Conservation (phyloP, 2,797 vertebrate species). For the Xerus rutilus region DNA sequence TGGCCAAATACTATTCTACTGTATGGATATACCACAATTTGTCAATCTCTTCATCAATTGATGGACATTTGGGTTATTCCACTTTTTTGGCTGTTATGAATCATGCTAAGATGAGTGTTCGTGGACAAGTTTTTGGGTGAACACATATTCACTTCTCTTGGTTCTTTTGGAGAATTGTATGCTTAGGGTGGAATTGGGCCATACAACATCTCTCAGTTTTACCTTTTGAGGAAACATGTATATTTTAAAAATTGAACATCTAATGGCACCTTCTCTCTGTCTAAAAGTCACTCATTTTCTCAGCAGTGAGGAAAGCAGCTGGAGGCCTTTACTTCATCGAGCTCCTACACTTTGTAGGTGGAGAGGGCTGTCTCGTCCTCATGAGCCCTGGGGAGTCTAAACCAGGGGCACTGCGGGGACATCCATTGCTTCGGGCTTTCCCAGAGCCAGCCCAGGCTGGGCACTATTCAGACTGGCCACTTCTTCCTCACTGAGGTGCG, state of each 20-base stretch:
- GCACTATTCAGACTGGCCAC: neutral
- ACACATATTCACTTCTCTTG: neutral
- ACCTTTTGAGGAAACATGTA: neutral
- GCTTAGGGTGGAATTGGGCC: neutral
- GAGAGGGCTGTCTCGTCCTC: neutral
- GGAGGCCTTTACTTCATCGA: neutral
- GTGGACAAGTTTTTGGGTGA: fast-evolving
- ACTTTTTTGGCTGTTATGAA: neutral
- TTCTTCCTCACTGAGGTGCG: conserved; percentile 41
- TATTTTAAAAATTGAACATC: neutral
- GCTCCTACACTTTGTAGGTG: neutral
- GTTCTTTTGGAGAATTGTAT: neutral
- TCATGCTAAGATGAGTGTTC: fast-evolving
- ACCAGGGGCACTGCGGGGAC: fast-evolving
- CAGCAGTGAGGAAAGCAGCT: neutral
- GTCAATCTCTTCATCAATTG: neutral
- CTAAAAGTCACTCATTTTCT: neutral
- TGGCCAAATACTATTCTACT: neutral
- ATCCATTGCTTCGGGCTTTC: neutral
- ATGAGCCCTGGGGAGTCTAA: neutral
- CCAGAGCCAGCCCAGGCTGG: neutral
- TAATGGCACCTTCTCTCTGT: neutral
- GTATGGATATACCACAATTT: neutral
- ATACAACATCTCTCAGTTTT: neutral
- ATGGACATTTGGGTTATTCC: neutral